Percentiles rank a stretch among this genome's conserved stretches.
Evolutionary conservation across 1,140 invertebrate genomes (phyloP).

Genomic region (Atta texana): DNA sequence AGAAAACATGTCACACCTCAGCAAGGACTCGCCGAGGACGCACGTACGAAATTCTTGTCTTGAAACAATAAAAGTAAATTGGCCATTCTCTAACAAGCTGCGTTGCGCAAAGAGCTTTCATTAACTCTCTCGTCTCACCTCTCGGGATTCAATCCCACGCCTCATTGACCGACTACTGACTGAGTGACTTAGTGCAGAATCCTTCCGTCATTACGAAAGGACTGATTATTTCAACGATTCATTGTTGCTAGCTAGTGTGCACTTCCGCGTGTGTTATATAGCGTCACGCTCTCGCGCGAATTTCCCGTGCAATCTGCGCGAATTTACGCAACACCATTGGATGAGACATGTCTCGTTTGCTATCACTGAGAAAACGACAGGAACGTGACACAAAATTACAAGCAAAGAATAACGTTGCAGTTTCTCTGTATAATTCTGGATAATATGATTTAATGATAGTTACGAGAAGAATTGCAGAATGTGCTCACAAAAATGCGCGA

Average conservation of each 20-base stretch:
- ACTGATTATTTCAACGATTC: slow-evolving; percentile 75
- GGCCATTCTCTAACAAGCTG: slow-evolving; percentile 56
- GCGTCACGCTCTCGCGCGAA: slow-evolving; percentile 12
- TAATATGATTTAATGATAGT: not conserved
- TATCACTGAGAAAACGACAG: not conserved
- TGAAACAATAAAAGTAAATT: slow-evolving; percentile 48
- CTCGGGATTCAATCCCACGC: slow-evolving; percentile 72
- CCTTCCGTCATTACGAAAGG: slow-evolving; percentile 73
- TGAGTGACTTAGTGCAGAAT: slow-evolving; percentile 69
- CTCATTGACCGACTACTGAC: slow-evolving; percentile 72
- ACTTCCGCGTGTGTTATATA: slow-evolving; percentile 69
- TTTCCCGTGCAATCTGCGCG: slow-evolving; percentile 30
- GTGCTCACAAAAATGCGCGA: not conserved
- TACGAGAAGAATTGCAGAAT: not conserved
- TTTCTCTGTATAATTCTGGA: slow-evolving; percentile 31
- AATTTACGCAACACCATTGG: slow-evolving; percentile 17
- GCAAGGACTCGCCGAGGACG: slow-evolving; percentile 60
- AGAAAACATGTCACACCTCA: slow-evolving; percentile 42
- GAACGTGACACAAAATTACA: slow-evolving; percentile 11
- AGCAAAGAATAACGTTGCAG: slow-evolving; percentile 25
- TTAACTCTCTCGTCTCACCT: slow-evolving; percentile 65
- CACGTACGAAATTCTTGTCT: not conserved
- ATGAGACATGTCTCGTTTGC: not conserved
- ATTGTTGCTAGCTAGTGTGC: slow-evolving; percentile 65
- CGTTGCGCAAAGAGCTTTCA: slow-evolving; percentile 67